phyloP scores from a whole-genome alignment of 2,797 vertebrate genomes.

The Chelidonichthys spinosus region DNA sequence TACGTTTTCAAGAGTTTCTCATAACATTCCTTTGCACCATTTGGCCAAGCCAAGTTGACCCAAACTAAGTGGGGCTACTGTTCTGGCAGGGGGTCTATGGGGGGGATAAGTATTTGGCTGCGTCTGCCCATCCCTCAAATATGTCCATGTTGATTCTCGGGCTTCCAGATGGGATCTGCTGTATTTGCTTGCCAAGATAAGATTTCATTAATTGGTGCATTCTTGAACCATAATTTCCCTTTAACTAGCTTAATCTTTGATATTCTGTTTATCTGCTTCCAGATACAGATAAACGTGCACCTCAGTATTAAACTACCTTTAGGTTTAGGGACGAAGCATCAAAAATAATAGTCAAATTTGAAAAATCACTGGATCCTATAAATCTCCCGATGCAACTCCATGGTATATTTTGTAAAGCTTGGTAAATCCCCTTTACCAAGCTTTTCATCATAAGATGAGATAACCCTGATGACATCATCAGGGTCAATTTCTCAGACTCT shows the following conservation, averaged over 20 bases:
- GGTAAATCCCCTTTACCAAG: background rate
- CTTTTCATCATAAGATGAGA: background rate
- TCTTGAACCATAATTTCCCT: background rate
- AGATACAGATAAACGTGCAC: background rate
- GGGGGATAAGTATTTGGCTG: background rate
- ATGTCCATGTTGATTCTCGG: slow-evolving; percentile 9
- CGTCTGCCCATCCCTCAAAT: background rate
- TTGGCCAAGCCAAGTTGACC: slow-evolving; percentile 25
- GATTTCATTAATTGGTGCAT: background rate
- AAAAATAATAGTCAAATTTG: background rate
- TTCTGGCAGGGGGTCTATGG: slow-evolving; percentile 24
- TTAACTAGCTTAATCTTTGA: background rate
- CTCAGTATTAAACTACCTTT: background rate
- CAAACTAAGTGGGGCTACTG: slow-evolving; percentile 39
- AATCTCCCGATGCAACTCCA: slow-evolving; percentile 1
- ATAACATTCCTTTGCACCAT: slow-evolving; percentile 51
- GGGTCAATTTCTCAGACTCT: slow-evolving; percentile 18
- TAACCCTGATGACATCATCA: background rate
- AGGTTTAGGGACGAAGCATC: background rate
- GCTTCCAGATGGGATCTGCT: background rate
- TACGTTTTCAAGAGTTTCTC: slow-evolving; percentile 46
- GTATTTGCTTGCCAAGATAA: slow-evolving; percentile 4
- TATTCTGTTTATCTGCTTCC: background rate
- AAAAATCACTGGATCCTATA: background rate
- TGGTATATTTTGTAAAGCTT: background rate